Base-by-base conservation (phyloP, 2,797 vertebrate genomes). In the Enteromius afrohamiltoni region DNA sequence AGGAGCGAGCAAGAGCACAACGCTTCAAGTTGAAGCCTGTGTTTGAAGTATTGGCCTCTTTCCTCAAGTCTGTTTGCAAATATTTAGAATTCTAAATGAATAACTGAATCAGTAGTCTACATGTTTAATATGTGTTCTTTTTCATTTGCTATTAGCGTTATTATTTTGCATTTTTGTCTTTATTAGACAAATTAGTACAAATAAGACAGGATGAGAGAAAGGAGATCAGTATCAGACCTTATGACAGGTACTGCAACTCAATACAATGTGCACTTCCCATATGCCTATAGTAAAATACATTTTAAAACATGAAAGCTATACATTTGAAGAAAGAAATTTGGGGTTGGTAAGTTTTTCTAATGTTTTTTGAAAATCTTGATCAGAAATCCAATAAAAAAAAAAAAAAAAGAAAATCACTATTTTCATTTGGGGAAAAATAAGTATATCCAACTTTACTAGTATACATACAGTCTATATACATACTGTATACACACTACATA, bases 21-120 rank as follows among this genome's bases (percentile, higher is more conserved):
- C 40, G 49, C 21, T 82, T 70, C 71, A 71, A 68, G 64, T 65
- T 58, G n/a, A 71, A 47, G 69, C 67, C 47, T 78, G 49, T 69
- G 73, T 85, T 67, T 82, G 34, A 64, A 73, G 69, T 26, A 17
- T 37, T 81, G 58, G 29, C 42, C 3, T 37, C 5, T 34, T 51
- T 40, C 16, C 80, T 21, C 34, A 16, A 49, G 29, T 82, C 31
- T 40, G 47, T 65, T 62, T 40, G 70, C 29, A 62, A 65, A 65
- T 26, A 82, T 53, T 75, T 75, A 31, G 14, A 77, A 60, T 42
- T 60, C 53, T 26, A 60, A 76, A 40, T 26, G 2, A 76, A 76
- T 40, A 58, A 58, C 74, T 58, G 26, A 40, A 75, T 75, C 29
- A 29, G 49, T 55, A 37, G 31, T n/a, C 31, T 37, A 37, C 11